A percentile compares a stretch with the other conserved stretches of the same genome.
Evolutionary conservation across 2,888 invertebrate genomes (phyloP).

Genomic region (Lymantria dispar): DNA sequence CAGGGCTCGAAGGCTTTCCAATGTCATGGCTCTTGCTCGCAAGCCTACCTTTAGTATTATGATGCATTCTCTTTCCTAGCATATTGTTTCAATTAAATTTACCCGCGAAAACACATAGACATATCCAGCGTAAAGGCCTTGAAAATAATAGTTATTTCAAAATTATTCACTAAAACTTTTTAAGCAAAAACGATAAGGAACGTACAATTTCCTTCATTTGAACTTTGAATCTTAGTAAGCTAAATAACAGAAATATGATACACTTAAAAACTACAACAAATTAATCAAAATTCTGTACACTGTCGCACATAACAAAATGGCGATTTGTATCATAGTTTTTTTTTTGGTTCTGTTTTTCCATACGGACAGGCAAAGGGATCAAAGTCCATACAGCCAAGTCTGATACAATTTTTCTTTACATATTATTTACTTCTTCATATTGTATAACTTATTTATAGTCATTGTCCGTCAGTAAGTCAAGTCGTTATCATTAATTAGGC

Average conservation of each 20-base stretch:
- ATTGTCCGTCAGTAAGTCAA: too few relatives aligned
- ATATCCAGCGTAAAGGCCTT: constrained; percentile 24
- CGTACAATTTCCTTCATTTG: too few relatives aligned
- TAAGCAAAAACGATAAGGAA: too few relatives aligned
- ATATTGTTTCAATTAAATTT: constrained; percentile 60
- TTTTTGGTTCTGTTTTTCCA: too few relatives aligned
- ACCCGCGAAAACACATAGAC: constrained; percentile 59
- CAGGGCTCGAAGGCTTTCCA: constrained; percentile 77
- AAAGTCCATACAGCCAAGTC: too few relatives aligned
- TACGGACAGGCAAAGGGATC: too few relatives aligned
- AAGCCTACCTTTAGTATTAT: constrained; percentile 74
- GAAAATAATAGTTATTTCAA: neutral
- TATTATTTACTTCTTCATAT: too few relatives aligned
- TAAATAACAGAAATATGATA: neutral
- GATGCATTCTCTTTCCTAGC: constrained; percentile 79
- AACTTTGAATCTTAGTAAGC: too few relatives aligned
- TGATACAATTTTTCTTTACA: too few relatives aligned
- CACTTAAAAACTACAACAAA: neutral
- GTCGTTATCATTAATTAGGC: too few relatives aligned
- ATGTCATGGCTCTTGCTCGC: constrained; percentile 76
- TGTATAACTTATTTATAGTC: too few relatives aligned
- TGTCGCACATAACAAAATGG: constrained; percentile 44
- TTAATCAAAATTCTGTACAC: neutral
- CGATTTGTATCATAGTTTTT: constrained; percentile 17
- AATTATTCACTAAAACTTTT: constrained; percentile 3